Percentiles rank a stretch among this genome's conserved stretches.
phyloP scores from a whole-genome alignment of 2,797 vertebrate species.

The Pelochelys cantorii region DNA sequence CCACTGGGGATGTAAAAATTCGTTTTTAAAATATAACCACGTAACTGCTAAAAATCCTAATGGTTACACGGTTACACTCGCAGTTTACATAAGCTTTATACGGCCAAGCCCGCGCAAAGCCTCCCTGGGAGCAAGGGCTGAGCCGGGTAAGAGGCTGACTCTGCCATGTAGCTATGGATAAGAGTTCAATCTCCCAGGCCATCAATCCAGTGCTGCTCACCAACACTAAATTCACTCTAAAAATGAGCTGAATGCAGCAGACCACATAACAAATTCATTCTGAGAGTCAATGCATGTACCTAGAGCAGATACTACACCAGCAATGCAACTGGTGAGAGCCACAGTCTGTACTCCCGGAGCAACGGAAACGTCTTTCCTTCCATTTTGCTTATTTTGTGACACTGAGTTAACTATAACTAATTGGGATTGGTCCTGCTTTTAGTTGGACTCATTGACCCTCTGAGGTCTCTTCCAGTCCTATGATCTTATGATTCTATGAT shows the following conservation, averaged over 20 bases:
- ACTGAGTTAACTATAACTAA: neutral
- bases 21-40: too few relatives aligned
- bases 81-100: too few relatives aligned
- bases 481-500: too few relatives aligned
- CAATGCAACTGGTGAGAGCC: neutral
- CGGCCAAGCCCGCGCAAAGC: too few relatives aligned
- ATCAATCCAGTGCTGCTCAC: neutral
- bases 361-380: neutral
- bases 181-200: neutral
- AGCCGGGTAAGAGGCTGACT: neutral
- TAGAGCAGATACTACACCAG: neutral
- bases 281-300: neutral
- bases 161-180: neutral
- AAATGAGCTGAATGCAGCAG: neutral
- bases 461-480: too few relatives aligned
- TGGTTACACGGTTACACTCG: too few relatives aligned
- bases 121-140: neutral
- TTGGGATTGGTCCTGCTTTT: too few relatives aligned
- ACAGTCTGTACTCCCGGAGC: neutral
- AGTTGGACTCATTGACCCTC: too few relatives aligned
- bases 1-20: neutral
- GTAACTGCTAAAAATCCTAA: too few relatives aligned
- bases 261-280: neutral
- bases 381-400: slow-evolving; percentile 21
- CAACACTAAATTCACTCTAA: neutral